These are phyloP conservation scores for Lithobates sylvaticus DNA, from an alignment of 2,797 vertebrate species.

Conservation along the genomic window DNA sequence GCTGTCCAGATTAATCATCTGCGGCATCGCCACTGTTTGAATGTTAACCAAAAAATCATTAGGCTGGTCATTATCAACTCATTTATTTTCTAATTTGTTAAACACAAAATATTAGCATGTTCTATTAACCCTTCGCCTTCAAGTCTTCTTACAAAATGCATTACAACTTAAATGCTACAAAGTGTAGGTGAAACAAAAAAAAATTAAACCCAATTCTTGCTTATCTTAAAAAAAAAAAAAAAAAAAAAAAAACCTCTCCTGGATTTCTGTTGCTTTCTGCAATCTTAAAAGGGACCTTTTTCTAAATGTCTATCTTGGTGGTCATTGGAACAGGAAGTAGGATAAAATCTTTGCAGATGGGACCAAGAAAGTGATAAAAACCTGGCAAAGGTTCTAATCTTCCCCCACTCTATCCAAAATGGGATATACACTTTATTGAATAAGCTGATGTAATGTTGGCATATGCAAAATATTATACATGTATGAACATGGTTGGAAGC, in stretches of 20 bases:
- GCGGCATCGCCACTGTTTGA: conserved; percentile 14
- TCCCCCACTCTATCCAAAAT: too few relatives aligned
- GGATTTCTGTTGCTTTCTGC: too few relatives aligned
- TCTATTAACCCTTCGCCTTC: not conserved
- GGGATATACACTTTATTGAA: too few relatives aligned
- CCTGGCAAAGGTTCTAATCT: too few relatives aligned
- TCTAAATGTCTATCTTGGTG: too few relatives aligned
- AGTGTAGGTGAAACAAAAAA: not conserved
- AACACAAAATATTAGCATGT: conserved; percentile 10
- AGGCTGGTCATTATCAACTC: conserved; percentile 42
- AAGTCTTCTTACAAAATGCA: not conserved
- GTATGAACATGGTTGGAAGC: too few relatives aligned
- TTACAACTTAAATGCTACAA: not conserved
- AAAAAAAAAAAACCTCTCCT: not conserved
- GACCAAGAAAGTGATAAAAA: too few relatives aligned
- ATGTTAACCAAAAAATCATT: conserved; percentile 56
- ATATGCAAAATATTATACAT: too few relatives aligned
- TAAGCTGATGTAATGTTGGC: too few relatives aligned
- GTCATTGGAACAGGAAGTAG: too few relatives aligned
- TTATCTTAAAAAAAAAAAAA: conserved; percentile 8
- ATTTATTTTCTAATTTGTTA: conserved; percentile 42
- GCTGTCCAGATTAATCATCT: conserved; percentile 55
- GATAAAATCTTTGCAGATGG: too few relatives aligned
- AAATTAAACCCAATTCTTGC: not conserved
- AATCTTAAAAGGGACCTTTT: too few relatives aligned